Conservation (phyloP, 2,888 invertebrate species). For the Drosophila anceps region DNA sequence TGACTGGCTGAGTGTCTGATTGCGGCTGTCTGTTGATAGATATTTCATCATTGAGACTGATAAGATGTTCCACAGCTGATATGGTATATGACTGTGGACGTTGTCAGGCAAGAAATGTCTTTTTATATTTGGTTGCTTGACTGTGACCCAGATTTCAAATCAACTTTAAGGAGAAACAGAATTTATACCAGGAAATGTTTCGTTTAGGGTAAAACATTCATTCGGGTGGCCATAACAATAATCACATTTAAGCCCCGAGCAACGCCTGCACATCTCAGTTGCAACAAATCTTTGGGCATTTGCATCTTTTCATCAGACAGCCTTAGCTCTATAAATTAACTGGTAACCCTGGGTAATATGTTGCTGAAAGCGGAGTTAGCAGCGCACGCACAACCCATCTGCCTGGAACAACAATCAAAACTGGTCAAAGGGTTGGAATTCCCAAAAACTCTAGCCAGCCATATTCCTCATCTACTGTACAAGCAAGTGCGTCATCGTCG, state of each 20-base stretch:
- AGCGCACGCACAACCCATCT: conserved; percentile 23
- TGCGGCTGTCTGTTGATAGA: conserved; percentile 58
- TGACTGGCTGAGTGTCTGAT: conserved; percentile 41
- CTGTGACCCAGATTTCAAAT: conserved; percentile 57
- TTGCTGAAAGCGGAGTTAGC: conserved; percentile 20
- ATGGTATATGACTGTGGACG: conserved; percentile 25
- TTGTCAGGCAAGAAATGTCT: conserved; percentile 41
- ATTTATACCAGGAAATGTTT: not conserved
- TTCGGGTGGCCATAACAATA: conserved; percentile 48
- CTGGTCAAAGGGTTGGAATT: conserved; percentile 33
- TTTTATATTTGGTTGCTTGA: conserved; percentile 49
- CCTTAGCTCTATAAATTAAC: conserved; percentile 79
- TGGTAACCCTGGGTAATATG: conserved; percentile 75
- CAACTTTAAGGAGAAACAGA: conserved; percentile 18
- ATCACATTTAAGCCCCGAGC: conserved; percentile 57
- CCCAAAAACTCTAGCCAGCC: not conserved
- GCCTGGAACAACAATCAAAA: conserved; percentile 29
- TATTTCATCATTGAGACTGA: conserved; percentile 54
- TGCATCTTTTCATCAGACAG: conserved; percentile 51
- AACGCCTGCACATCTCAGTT: conserved; percentile 28
- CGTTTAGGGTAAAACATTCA: not conserved
- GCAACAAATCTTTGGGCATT: conserved; percentile 26
- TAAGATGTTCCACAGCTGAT: conserved; percentile 67
- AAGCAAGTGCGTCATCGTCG: conserved; percentile 9
- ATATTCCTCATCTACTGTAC: conserved; percentile 9